phyloP scores from a whole-genome alignment of 2,113 vertebrate species.

The Entomyzon cyanotis region DNA sequence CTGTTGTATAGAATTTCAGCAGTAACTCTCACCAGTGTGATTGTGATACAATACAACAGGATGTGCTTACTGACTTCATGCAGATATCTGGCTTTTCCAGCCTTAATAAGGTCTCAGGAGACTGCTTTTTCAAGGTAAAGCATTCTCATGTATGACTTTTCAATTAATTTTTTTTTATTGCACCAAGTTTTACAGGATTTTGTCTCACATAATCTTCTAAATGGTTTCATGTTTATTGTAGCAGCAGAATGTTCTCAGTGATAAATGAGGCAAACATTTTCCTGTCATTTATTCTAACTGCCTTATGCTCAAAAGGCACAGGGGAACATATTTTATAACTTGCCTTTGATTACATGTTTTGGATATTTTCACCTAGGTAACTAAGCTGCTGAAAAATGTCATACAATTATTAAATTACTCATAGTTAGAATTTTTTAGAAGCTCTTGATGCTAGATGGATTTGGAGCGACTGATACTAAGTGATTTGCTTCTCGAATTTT shows the following conservation, averaged over 20 bases:
- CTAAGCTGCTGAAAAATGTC: background rate
- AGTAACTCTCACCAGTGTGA: background rate
- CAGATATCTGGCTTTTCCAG: background rate
- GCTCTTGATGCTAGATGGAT: background rate
- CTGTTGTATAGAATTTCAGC: background rate
- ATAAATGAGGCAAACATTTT: conserved; percentile 17
- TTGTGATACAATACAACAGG: background rate
- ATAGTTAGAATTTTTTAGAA: background rate
- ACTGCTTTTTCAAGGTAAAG: background rate
- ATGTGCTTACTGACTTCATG: background rate
- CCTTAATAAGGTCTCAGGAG: conserved; percentile 30
- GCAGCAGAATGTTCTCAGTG: background rate
- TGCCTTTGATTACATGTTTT: conserved; percentile 12
- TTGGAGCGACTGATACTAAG: background rate
- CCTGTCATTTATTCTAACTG: conserved; percentile 46
- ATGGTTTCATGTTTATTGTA: background rate
- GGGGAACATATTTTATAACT: background rate
- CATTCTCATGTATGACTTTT: background rate
- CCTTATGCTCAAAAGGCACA: conserved; percentile 17
- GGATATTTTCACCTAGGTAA: conserved; percentile 19
- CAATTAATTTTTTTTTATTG: background rate
- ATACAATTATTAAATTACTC: conserved; percentile 3
- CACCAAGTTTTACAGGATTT: background rate
- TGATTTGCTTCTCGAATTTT: background rate
- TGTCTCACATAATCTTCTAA: background rate